Percentiles rank a stretch among this genome's conserved stretches.
These are phyloP conservation scores for Protonibea diacanthus DNA, from an alignment of 2,797 vertebrate species.

Conservation along the genomic window DNA sequence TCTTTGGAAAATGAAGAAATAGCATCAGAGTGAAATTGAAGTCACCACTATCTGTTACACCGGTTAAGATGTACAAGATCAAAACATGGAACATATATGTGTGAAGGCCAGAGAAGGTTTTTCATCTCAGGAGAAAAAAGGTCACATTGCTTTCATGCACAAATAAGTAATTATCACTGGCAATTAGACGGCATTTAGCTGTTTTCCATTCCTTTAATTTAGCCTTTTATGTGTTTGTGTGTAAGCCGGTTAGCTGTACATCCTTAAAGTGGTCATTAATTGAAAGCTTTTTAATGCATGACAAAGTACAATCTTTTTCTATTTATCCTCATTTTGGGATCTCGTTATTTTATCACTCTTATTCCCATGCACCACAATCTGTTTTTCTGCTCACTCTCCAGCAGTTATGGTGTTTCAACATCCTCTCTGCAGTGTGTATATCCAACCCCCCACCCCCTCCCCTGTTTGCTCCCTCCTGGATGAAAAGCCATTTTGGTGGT, in stretches of 20 bases:
- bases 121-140: constrained; percentile 16
- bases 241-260: not conserved
- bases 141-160: constrained; percentile 25
- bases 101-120: not conserved
- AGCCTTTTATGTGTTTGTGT: constrained; percentile 20
- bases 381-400: constrained; percentile 30
- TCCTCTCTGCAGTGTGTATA: constrained; percentile 34
- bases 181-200: constrained; percentile 13
- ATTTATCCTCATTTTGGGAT: constrained; percentile 3
- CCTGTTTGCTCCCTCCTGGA: constrained; percentile 62
- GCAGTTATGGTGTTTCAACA: constrained; percentile 37
- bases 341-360: constrained; percentile 1
- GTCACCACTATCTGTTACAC: not conserved
- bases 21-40: not conserved
- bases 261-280: constrained; percentile 9
- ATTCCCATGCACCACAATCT: constrained; percentile 4
- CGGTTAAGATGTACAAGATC: constrained; percentile 31
- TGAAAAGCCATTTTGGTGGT: constrained; percentile 85
- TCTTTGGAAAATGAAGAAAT: constrained; percentile 13
- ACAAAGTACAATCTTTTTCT: not conserved
- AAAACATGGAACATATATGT: constrained; percentile 3
- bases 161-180: constrained; percentile 10
- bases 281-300: constrained; percentile 18
- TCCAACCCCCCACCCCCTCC: constrained; percentile 4
- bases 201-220: constrained; percentile 4